Percentiles rank a stretch among this genome's conserved stretches.
These are phyloP conservation scores for Arnoldichthys spilopterus DNA, from an alignment of 2,797 vertebrate genomes.

Conservation along the genomic window DNA sequence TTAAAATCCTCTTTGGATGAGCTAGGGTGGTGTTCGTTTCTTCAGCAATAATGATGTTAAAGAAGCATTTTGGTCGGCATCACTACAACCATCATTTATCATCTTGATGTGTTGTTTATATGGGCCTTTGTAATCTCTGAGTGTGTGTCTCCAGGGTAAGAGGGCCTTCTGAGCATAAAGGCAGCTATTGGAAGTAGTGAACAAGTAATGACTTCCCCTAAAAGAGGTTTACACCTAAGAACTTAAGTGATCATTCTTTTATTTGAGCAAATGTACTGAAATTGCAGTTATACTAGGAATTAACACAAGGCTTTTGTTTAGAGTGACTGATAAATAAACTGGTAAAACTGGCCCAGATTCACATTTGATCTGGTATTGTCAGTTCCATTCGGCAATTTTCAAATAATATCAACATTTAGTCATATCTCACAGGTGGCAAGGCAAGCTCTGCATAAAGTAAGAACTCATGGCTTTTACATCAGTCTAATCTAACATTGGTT, in stretches of 20 bases:
- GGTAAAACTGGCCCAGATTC: neutral
- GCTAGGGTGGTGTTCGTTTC: constrained; percentile 31
- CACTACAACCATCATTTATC: constrained; percentile 37
- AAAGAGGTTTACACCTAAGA: neutral
- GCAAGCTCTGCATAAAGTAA: too few relatives aligned
- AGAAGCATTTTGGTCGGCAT: constrained; percentile 37
- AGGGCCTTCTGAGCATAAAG: neutral
- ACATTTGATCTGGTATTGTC: neutral
- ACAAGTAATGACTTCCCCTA: neutral
- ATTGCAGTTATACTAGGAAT: neutral
- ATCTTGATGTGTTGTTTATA: constrained; percentile 46
- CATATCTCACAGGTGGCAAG: too few relatives aligned
- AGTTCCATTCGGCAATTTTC: neutral
- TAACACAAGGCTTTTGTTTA: neutral
- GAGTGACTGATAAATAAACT: neutral
- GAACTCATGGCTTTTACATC: too few relatives aligned
- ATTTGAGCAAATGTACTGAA: neutral
- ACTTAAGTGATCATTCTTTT: neutral
- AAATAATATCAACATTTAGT: too few relatives aligned
- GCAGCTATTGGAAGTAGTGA: neutral
- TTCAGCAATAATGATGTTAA: constrained; percentile 33
- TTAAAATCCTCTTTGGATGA: constrained; percentile 39
- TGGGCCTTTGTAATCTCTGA: constrained; percentile 29
- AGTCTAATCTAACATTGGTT: too few relatives aligned
- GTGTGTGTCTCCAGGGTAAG: constrained; percentile 29